phyloP scores from a whole-genome alignment of 2,888 invertebrate species.

The Nephrotoma flavescens region DNA sequence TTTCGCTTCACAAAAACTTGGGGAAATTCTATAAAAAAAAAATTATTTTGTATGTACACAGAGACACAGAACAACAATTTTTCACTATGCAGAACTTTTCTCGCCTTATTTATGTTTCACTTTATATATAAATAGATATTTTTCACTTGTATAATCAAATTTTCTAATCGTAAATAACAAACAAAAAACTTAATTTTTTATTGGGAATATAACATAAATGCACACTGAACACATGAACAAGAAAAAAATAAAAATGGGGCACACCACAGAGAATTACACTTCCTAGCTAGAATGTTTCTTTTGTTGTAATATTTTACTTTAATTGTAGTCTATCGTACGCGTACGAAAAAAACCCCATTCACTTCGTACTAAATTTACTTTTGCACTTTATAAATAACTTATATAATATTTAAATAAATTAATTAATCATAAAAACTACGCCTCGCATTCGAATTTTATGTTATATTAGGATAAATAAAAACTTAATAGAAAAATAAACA shows the following conservation, averaged over 20 bases:
- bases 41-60: not conserved
- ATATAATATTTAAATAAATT: not conserved
- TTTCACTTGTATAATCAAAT: not conserved
- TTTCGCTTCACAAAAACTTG: not conserved
- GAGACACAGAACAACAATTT: not conserved
- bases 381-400: not conserved
- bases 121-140: not conserved
- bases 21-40: not conserved
- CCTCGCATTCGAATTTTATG: not conserved
- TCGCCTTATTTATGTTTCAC: not conserved
- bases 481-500: not conserved
- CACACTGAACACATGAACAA: not conserved
- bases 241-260: not conserved
- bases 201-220: not conserved
- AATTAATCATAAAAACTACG: not conserved
- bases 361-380: not conserved
- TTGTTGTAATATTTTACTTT: not conserved
- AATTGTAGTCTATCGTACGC: not conserved
- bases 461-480: not conserved
- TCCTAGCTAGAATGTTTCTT: not conserved
- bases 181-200: not conserved
- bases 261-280: not conserved
- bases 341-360: not conserved
- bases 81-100: not conserved
- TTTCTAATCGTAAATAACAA: not conserved